phyloP scores from a whole-genome alignment of 2,888 invertebrate genomes.

The Dryococelus australis region DNA sequence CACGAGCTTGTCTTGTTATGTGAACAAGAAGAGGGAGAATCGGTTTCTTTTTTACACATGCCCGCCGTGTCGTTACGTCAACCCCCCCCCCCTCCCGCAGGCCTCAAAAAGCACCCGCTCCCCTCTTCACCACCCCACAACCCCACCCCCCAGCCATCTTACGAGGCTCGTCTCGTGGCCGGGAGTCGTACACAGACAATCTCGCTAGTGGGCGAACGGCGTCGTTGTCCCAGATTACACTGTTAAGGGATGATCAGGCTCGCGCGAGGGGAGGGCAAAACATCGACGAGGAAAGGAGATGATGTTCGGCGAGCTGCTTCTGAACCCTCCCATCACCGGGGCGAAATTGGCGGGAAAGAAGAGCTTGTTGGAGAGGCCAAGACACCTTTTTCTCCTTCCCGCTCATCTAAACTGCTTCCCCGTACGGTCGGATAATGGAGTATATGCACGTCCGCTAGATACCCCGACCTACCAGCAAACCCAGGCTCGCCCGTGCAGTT shows the following conservation, averaged over 20 bases:
- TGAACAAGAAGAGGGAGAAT: conserved; percentile 8
- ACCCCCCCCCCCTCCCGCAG: not conserved
- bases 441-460: no score
- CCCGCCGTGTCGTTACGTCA: not conserved
- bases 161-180: conserved; percentile 2
- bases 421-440: no score
- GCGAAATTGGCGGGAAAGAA: conserved; percentile 8
- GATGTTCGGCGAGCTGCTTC: conserved; percentile 28
- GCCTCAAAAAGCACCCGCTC: not conserved
- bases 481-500: no score
- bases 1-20: not conserved
- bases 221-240: conserved; percentile 42
- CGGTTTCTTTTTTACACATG: conserved; percentile 16
- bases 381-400: not conserved
- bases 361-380: not conserved
- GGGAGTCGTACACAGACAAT: conserved; percentile 16
- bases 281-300: conserved; percentile 34
- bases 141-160: not conserved
- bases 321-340: not conserved
- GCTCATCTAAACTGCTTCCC: not conserved
- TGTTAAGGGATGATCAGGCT: conserved; percentile 39
- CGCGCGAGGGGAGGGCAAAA: conserved; percentile 30
- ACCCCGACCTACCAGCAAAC: no score
- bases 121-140: no score
- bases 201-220: conserved; percentile 33